A percentile compares a stretch with the other conserved stretches of the same genome.
Conservation (phyloP, 2,113 vertebrate genomes). For the Cacatua alba region DNA sequence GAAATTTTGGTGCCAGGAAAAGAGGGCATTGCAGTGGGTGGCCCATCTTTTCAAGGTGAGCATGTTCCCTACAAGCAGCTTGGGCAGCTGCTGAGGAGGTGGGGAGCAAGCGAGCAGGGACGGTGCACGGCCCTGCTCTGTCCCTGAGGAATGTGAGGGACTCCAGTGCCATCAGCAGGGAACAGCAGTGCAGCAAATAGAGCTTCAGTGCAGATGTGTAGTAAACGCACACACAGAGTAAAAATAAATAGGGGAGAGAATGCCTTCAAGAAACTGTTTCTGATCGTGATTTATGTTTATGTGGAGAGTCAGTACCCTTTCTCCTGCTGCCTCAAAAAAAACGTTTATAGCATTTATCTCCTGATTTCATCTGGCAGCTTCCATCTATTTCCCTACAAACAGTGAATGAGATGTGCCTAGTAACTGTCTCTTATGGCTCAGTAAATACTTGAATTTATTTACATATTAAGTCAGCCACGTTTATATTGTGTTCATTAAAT, state of each 20-base stretch:
- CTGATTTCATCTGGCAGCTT: slow-evolving; percentile 36
- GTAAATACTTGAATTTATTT: slow-evolving; percentile 70
- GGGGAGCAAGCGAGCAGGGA: accelerated
- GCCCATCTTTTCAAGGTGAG: neutral
- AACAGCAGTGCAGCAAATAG: neutral
- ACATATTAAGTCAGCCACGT: slow-evolving; percentile 49
- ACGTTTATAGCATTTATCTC: slow-evolving; percentile 46
- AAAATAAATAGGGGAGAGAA: neutral
- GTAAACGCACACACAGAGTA: neutral
- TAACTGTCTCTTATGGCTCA: slow-evolving; percentile 62
- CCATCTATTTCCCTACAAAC: slow-evolving; percentile 52
- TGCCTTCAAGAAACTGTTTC: neutral
- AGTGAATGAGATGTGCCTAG: slow-evolving; percentile 51
- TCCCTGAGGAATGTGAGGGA: neutral
- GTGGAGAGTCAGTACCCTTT: neutral
- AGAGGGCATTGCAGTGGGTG: neutral
- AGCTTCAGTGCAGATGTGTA: neutral
- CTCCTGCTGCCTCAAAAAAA: slow-evolving; percentile 24
- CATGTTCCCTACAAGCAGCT: neutral
- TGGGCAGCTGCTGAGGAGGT: neutral
- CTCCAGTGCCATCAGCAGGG: neutral
- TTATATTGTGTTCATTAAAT: neutral
- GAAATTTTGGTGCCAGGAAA: neutral
- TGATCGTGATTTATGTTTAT: neutral
- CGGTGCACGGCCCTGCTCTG: neutral